Conservation (phyloP, 2,888 invertebrate species). For the Pyrochroa serraticornis region DNA sequence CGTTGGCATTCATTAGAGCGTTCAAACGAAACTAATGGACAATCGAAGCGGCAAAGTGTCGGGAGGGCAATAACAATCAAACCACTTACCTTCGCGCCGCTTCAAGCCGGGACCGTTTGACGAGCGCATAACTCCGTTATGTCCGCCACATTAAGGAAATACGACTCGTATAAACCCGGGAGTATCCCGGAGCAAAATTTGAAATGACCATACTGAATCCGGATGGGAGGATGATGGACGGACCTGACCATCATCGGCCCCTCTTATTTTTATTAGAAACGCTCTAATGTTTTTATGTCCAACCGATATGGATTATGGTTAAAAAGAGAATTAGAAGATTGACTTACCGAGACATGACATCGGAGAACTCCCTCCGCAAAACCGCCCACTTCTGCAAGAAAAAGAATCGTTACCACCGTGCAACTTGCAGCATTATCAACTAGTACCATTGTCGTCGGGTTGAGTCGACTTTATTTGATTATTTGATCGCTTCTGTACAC, state of each 20-base stretch:
- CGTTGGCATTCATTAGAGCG: constrained; percentile 19
- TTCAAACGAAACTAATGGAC: constrained; percentile 23
- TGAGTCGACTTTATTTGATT: constrained; percentile 2
- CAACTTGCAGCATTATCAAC: neutral
- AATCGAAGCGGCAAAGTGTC: constrained; percentile 21
- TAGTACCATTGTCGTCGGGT: neutral
- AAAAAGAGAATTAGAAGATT: neutral
- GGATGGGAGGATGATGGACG: constrained; percentile 15
- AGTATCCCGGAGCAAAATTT: constrained; percentile 13
- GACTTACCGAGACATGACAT: constrained; percentile 53
- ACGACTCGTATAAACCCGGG: constrained; percentile 1
- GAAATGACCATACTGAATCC: constrained; percentile 14
- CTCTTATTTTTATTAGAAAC: constrained; percentile 18
- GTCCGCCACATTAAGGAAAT: constrained; percentile 6
- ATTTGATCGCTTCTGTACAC: constrained; percentile 19
- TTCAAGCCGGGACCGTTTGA: constrained; percentile 7
- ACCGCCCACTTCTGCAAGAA: constrained; percentile 45
- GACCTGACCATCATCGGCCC: constrained; percentile 16
- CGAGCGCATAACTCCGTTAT: constrained; percentile 7
- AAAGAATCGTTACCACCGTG: constrained; percentile 14
- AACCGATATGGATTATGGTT: constrained; percentile 41
- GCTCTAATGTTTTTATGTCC: constrained; percentile 36
- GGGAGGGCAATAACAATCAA: constrained; percentile 25
- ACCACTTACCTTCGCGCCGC: constrained; percentile 24
- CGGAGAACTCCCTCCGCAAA: constrained; percentile 37